Conservation (phyloP, 2,113 vertebrate genomes). For the Lepus americanus region DNA sequence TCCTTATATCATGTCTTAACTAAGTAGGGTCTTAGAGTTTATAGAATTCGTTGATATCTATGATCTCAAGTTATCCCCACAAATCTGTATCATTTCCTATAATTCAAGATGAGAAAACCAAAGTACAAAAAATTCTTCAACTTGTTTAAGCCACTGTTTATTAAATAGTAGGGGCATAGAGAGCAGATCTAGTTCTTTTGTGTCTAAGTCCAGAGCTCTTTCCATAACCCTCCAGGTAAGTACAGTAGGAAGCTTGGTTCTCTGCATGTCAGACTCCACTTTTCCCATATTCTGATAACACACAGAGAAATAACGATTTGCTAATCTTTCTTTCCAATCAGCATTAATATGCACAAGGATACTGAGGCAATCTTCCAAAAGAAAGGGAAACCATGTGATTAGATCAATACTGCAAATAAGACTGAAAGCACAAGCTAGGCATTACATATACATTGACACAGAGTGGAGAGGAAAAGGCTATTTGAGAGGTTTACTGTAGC, state of each 20-base stretch:
- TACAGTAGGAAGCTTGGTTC: neutral
- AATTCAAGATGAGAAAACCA: constrained; percentile 45
- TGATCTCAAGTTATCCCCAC: neutral
- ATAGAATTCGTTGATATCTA: neutral
- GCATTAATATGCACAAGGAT: neutral
- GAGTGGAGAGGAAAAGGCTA: neutral
- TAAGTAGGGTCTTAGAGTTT: neutral
- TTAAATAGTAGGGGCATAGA: neutral
- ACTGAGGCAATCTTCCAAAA: neutral
- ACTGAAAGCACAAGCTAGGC: neutral
- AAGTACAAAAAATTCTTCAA: neutral
- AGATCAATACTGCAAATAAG: neutral
- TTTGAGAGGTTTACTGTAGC: neutral
- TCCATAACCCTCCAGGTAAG: neutral
- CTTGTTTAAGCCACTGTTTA: neutral
- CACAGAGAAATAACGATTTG: neutral
- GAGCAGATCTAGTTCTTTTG: neutral
- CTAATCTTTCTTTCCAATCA: neutral
- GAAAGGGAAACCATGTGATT: neutral
- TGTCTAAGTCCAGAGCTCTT: neutral
- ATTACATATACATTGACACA: neutral
- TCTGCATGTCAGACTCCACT: neutral
- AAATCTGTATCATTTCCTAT: neutral
- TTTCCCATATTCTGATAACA: neutral
- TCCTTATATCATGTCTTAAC: neutral